These are phyloP conservation scores for Shinisaurus crocodilurus DNA, from an alignment of 2,113 vertebrate species.

Conservation along the genomic window DNA sequence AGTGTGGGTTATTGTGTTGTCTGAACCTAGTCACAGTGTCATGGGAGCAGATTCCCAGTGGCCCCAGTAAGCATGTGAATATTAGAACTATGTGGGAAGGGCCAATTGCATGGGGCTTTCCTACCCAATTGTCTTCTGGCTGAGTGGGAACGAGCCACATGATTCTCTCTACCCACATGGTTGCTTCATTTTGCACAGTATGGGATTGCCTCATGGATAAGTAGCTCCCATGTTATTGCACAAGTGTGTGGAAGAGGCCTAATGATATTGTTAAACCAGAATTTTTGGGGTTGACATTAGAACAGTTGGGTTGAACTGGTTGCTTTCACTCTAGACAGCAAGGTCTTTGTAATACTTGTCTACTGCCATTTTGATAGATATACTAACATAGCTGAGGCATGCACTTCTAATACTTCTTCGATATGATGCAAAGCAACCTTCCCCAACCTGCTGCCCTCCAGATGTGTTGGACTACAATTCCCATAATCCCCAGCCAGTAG, in stretches of 20 bases:
- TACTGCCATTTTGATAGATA: not conserved
- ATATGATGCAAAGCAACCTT: conserved; percentile 25
- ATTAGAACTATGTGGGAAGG: not conserved
- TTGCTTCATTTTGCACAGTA: not conserved
- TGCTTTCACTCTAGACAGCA: not conserved
- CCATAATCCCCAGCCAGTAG: too few species aligned
- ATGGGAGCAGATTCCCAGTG: not conserved
- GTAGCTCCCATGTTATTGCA: not conserved
- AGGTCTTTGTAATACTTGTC: too few species aligned
- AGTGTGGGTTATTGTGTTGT: too few species aligned
- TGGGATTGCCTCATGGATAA: not conserved
- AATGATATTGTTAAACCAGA: not conserved
- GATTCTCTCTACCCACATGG: not conserved
- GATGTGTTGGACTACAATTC: not conserved
- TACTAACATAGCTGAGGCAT: not conserved
- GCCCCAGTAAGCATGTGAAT: not conserved
- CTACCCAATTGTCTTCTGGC: not conserved
- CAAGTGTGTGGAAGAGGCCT: not conserved
- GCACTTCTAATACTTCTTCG: conserved; percentile 10
- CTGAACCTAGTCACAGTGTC: not conserved
- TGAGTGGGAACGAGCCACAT: not conserved
- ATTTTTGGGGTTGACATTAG: not conserved
- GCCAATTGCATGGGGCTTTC: not conserved
- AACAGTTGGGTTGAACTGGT: not conserved
- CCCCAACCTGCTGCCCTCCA: not conserved